A percentile compares a stretch with the other conserved stretches of the same genome.
These are phyloP conservation scores for Borostomias antarcticus DNA, from an alignment of 2,797 vertebrate genomes.

Conservation along the genomic window DNA sequence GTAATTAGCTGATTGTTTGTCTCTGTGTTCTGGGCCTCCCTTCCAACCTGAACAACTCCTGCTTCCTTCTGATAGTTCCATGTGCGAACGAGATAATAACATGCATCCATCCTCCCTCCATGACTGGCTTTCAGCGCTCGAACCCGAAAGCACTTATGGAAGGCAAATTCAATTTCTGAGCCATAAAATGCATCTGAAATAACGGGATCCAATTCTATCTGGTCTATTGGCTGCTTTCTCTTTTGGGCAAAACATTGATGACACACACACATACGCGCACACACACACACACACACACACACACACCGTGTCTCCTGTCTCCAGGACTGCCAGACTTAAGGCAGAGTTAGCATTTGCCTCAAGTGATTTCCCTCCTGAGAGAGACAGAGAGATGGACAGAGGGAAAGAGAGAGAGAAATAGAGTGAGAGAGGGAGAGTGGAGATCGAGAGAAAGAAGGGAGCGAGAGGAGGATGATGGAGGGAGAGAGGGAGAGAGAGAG, in stretches of 20 bases:
- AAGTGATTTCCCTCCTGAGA: conserved; percentile 26
- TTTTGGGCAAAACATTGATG: conserved; percentile 34
- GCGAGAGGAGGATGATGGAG: not conserved
- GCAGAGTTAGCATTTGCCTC: conserved; percentile 16
- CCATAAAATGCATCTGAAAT: conserved; percentile 45
- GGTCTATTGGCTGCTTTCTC: conserved; percentile 22
- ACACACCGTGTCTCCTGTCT: not conserved
- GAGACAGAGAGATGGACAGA: not conserved
- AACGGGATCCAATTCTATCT: conserved; percentile 43
- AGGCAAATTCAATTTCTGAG: conserved; percentile 46
- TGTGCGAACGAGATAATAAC: conserved; percentile 34
- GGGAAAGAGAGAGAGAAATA: not conserved
- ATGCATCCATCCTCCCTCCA: conserved; percentile 36
- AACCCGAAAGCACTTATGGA: conserved; percentile 39
- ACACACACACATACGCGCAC: not conserved
- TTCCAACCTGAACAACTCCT: conserved; percentile 2
- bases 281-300: not conserved
- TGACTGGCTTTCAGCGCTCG: conserved; percentile 32
- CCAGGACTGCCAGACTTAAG: conserved; percentile 16
- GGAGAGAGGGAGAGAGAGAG: not conserved
- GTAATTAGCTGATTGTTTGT: not conserved
- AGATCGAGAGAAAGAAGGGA: no score
- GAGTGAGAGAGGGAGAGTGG: not conserved
- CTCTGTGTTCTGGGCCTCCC: not conserved
- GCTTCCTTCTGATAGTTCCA: conserved; percentile 21